Conservation (phyloP, 2,113 vertebrate genomes). For the Eonycteris spelaea region DNA sequence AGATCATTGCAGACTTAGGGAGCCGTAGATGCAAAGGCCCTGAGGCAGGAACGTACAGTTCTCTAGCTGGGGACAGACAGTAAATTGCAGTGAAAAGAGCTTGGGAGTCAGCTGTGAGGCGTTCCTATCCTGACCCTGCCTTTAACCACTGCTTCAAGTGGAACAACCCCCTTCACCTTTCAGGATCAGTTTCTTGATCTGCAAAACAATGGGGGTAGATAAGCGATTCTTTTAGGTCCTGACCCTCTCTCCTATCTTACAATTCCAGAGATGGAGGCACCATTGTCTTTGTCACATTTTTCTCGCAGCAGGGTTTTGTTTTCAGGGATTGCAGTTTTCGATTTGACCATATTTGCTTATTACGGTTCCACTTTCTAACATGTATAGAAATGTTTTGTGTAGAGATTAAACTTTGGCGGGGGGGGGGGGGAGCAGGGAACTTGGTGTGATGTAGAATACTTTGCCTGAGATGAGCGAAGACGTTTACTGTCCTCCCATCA, state of each 20-base stretch:
- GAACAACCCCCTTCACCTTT: neutral
- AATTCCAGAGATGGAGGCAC: neutral
- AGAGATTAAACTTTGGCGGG: neutral
- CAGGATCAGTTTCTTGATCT: neutral
- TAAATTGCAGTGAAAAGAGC: neutral
- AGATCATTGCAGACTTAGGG: neutral
- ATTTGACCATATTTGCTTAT: rapidly evolving
- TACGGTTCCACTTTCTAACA: neutral
- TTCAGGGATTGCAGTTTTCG: neutral
- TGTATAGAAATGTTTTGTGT: neutral
- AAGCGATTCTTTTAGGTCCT: neutral
- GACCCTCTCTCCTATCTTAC: neutral
- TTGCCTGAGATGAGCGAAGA: neutral
- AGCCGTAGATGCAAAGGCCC: neutral
- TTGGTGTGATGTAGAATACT: rapidly evolving
- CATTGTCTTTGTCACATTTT: rapidly evolving
- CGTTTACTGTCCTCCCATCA: too few species aligned
- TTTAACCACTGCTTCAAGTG: neutral
- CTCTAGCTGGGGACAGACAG: neutral
- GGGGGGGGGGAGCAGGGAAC: neutral
- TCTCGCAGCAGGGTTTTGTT: neutral
- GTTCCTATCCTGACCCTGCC: neutral
- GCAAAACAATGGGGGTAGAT: neutral
- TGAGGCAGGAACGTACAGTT: neutral
- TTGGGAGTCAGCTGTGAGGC: too few species aligned